A percentile compares a stretch with the other conserved stretches of the same genome.
Conservation (phyloP, 2,113 vertebrate genomes). For the Rhinolophus sinicus region DNA sequence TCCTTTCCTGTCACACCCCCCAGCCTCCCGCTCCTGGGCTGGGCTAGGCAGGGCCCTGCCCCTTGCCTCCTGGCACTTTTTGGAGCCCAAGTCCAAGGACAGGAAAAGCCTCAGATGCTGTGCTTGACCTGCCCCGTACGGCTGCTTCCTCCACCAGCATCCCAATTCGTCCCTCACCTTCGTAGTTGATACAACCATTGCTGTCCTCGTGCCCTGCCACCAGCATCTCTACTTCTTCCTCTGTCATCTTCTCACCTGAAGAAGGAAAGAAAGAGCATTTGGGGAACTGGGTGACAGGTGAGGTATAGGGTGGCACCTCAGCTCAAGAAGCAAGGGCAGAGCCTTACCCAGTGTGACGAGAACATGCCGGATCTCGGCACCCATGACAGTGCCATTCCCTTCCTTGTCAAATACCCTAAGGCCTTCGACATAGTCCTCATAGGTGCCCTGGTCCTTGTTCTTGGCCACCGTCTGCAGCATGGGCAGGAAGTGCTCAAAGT, state of each 20-base stretch:
- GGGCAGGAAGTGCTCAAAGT: conserved; percentile 95
- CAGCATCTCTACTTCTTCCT: conserved; percentile 95
- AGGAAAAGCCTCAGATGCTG: not conserved
- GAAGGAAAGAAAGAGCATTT: not conserved
- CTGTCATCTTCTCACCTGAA: conserved; percentile 96
- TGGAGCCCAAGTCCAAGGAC: not conserved
- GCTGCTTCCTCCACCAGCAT: not conserved
- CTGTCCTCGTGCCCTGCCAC: conserved; percentile 95
- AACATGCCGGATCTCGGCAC: conserved; percentile 95
- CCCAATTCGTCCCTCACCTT: conserved; percentile 88
- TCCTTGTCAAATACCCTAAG: conserved; percentile 95
- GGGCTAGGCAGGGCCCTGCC: not conserved
- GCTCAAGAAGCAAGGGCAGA: not conserved
- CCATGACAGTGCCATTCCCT: conserved; percentile 96
- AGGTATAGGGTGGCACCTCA: not conserved
- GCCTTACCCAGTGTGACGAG: conserved; percentile 93
- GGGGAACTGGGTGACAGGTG: not conserved
- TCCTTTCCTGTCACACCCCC: not conserved
- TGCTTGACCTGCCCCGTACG: not conserved
- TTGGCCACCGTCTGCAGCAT: conserved; percentile 94
- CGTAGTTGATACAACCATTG: conserved; percentile 98
- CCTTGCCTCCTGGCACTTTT: conserved; percentile 2
- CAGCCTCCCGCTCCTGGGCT: conserved; percentile 16
- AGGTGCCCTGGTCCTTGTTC: conserved; percentile 93
- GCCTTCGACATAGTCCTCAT: conserved; percentile 94